Conservation (phyloP, 2,888 invertebrate species). For the Globia sparganii region DNA sequence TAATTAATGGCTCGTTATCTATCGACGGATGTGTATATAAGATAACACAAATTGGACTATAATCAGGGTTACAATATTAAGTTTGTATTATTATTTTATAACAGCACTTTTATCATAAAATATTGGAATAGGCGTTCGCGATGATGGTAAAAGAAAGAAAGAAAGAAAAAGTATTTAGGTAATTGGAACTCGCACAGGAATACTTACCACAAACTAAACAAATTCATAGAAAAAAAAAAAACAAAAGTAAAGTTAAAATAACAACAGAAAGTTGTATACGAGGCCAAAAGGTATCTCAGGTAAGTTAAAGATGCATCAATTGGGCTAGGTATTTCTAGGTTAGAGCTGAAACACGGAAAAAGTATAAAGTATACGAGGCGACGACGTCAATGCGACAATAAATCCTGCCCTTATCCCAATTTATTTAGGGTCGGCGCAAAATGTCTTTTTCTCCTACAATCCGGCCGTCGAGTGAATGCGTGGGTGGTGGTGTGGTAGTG, state of each 20-base stretch:
- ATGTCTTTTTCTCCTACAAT: background rate
- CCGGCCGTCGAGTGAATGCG: too few relatives aligned
- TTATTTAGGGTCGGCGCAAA: background rate
- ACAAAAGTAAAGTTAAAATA: too few relatives aligned
- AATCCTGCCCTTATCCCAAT: background rate
- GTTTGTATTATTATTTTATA: background rate
- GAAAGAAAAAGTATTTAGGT: too few relatives aligned
- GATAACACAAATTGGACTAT: background rate
- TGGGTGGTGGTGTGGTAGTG: too few relatives aligned
- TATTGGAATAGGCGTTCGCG: background rate
- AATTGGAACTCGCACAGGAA: too few relatives aligned
- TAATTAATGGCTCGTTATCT: constrained; percentile 2
- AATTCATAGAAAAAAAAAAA: too few relatives aligned
- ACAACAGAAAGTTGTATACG: too few relatives aligned
- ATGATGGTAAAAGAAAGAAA: background rate
- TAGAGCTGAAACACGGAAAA: background rate
- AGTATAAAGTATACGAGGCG: background rate
- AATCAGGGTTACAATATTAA: background rate
- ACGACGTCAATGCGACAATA: background rate
- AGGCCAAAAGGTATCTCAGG: too few relatives aligned
- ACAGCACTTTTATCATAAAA: background rate
- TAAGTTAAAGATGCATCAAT: background rate
- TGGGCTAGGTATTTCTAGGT: background rate
- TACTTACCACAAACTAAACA: too few relatives aligned
- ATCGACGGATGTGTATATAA: background rate